A percentile compares a stretch with the other conserved stretches of the same genome.
Evolutionary conservation across 2,113 vertebrate species (phyloP).

Genomic region (Dipodomys merriami): DNA sequence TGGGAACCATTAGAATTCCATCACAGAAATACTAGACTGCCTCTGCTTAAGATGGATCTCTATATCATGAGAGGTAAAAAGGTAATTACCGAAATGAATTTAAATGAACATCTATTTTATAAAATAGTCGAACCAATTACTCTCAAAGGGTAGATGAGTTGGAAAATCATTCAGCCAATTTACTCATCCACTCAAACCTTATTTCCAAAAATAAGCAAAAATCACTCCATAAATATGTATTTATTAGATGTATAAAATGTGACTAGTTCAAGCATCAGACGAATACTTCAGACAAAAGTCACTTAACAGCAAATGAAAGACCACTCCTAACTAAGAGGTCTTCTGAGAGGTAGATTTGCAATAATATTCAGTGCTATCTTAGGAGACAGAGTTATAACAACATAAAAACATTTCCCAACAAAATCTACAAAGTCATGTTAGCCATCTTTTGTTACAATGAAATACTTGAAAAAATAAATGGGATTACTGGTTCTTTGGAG

Average conservation of each 20-base stretch:
- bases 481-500: not conserved
- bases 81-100: conserved; percentile 70
- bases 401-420: not conserved
- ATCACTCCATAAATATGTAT: conserved; percentile 69
- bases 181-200: conserved; percentile 60
- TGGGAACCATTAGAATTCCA: conserved; percentile 69
- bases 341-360: conserved; percentile 25
- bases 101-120: conserved; percentile 72
- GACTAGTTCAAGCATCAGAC: conserved; percentile 28
- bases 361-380: not conserved
- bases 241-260: conserved; percentile 61
- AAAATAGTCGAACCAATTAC: conserved; percentile 59
- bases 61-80: conserved; percentile 54
- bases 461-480: not conserved
- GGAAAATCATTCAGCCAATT: conserved; percentile 70
- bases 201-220: conserved; percentile 63
- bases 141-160: conserved; percentile 43
- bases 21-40: not conserved
- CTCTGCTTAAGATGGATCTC: conserved; percentile 68
- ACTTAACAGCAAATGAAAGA: conserved; percentile 29
- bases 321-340: not conserved
- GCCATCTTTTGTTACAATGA: not conserved
- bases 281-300: conserved; percentile 28
- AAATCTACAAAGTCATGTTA: not conserved
- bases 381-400: not conserved